Evolutionary conservation across 2,888 invertebrate species (phyloP), one percentile per base, ranked within the genome.

Genomic region (Stenodera caucasica): DNA sequence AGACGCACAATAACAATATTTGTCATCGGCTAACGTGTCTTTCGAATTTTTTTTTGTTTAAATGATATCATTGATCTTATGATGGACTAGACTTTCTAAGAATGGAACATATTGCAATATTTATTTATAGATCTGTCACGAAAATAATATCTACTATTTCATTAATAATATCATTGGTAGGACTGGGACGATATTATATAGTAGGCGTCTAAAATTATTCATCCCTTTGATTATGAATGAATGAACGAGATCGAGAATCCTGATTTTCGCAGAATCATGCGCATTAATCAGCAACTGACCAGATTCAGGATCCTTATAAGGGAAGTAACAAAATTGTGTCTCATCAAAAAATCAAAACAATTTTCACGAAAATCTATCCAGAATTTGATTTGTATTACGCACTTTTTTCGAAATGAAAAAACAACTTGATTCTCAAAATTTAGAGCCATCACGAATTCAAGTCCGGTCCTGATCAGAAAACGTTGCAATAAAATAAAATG

Each of bases 41-140:
- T 18, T 18, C n/a, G 21, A 18, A 8, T 21, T 3, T 45, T 45
- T 45, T 45, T 21, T 18, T 8, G 35, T 40, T 35, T 12, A 12
- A 21, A 15, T 45, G 45, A 45, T 45, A 21, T 45, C 45, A 45
- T 45, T 45, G 18, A 18, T 45, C 4, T 21, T 45, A 45, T 45
- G 21, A 45, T 45, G 21, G 45, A 45, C 21, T 45, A 4, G 45
- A 45, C 12, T 0, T 45, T 45, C 45, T 12, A 1, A 21, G 45
- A 45, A 45, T 21, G 7, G 4, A 45, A 18, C 1, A 45, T 18
- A 6, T 18, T 45, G 18, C 21, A 45, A 45, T 18, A 21, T 18
- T 45, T 45, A 45, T 45, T 45, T 45, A 45, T 45, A 45, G 45
- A 45, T 21, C 12, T 45, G 21, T 45, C 18, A 18, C 18, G 15